Base-by-base conservation (phyloP, 2,888 invertebrate species). In the Tridacna crocea region DNA sequence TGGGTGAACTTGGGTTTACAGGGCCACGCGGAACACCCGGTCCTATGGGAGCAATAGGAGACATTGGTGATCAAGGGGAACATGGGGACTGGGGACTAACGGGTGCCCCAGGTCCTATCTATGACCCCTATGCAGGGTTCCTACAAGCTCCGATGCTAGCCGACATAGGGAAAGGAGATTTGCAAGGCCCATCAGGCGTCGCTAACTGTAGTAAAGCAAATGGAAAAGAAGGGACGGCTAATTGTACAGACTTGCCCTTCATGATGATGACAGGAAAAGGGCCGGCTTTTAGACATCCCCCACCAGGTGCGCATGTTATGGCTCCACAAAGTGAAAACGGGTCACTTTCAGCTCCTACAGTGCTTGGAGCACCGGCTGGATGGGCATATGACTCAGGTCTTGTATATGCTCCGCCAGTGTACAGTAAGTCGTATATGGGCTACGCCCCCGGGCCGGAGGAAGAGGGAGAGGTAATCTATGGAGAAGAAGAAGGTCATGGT, bases 231-330 rank as follows among this genome's bases (percentile, higher is more conserved):
- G 47, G n/a, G 17, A 77, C 13, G 10, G 36, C 63, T 0, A 27
- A 22, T 26, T 63, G 58, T 15, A 51, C 48, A 36, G 61, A 63
- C 11, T 26, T 60, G 3, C 46, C 63, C 0, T 36, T 22, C 19
- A 63, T 63, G 0, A 22, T 26, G 10, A 65, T 60, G 46, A 22
- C 24, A 26, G 61, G 80, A 8, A 82, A 80, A 58, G 63, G 78
- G n/a, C 82, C 85, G 0, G 72, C 55, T 3, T 78, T 77, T 11
- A 46, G 60, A 10, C 80, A 80, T 27, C 85, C 80, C 0, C 85
- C 85, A 19, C 85, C 85, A 13, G 80, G 80, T 17, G 82, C 85
- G 2, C 82, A 82, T 48, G 82, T 85, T 4, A 68, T 82, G 48
- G 70, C 70, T 12, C 19, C 46, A 11, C 26, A 58, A 17, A 17